phyloP scores from a whole-genome alignment of 2,888 invertebrate species.

The Xestia c-nigrum region DNA sequence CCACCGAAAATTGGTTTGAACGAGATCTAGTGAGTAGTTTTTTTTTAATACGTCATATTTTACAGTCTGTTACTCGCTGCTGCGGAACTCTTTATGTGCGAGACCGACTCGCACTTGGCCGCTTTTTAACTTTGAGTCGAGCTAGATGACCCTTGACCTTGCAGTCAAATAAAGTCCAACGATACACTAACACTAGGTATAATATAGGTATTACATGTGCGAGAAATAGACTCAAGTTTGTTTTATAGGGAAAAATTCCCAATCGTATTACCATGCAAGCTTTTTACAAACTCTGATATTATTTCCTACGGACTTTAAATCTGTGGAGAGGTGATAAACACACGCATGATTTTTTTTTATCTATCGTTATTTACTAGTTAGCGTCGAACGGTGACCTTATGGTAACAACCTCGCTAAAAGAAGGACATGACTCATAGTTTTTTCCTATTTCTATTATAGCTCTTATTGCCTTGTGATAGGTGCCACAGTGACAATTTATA shows the following conservation, averaged over 20 bases:
- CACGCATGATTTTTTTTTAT: background rate
- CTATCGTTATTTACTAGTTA: constrained; percentile 33
- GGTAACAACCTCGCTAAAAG: constrained; percentile 53
- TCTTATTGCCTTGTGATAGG: constrained; percentile 14
- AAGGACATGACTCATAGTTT: constrained; percentile 59
- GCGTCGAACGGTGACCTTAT: constrained; percentile 57
- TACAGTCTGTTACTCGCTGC: no score
- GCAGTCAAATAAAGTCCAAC: background rate
- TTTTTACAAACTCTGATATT: background rate
- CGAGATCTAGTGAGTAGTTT: no score
- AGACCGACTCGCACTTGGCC: no score
- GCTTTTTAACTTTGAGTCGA: background rate
- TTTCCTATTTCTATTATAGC: constrained; percentile 42
- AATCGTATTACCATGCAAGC: constrained; percentile 14
- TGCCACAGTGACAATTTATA: constrained; percentile 23
- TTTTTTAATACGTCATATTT: no score
- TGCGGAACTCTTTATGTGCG: no score
- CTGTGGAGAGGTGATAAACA: background rate
- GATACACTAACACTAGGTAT: no score
- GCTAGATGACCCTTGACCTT: constrained; percentile 42
- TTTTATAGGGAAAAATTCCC: background rate
- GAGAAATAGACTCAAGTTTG: background rate
- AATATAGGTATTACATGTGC: no score
- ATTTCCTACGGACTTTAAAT: background rate
- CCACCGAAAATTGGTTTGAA: no score